These are phyloP conservation scores for Limenitis camilla DNA, from an alignment of 2,888 invertebrate species.

Conservation along the genomic window DNA sequence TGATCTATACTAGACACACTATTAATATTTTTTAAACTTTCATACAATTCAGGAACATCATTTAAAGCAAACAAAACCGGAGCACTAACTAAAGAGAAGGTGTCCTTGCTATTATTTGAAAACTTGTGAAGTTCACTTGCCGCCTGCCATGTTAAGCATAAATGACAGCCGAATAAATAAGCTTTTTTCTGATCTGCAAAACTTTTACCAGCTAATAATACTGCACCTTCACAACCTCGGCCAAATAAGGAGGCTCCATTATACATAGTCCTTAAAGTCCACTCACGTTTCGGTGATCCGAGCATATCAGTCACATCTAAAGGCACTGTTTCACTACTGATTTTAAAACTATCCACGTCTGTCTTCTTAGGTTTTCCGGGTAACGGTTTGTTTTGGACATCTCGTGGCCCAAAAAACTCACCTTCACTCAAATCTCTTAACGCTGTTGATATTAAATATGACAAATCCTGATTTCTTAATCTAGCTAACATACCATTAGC, in stretches of 20 bases:
- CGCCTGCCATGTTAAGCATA: conserved; percentile 88
- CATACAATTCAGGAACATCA: conserved; percentile 79
- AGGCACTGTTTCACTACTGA: conserved; percentile 52
- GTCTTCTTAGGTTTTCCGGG: conserved; percentile 74
- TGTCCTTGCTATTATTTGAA: conserved; percentile 72
- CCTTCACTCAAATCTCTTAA: conserved; percentile 87
- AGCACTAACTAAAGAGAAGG: conserved; percentile 83
- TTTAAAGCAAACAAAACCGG: conserved; percentile 89
- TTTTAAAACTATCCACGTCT: conserved; percentile 38
- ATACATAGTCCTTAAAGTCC: conserved; percentile 82
- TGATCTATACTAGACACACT: conserved; percentile 77
- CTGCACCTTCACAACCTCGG: conserved; percentile 86
- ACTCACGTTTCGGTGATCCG: conserved; percentile 78
- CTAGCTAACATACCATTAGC: conserved; percentile 87
- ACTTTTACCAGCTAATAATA: conserved; percentile 81
- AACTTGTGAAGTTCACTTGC: conserved; percentile 53
- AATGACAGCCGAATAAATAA: conserved; percentile 85
- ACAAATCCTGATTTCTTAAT: conserved; percentile 80
- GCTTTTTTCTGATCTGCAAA: conserved; percentile 80
- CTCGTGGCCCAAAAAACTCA: conserved; percentile 84
- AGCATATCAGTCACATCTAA: conserved; percentile 50
- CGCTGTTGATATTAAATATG: conserved; percentile 86
- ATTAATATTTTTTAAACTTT: conserved; percentile 67
- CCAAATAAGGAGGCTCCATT: conserved; percentile 80
- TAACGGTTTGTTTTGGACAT: conserved; percentile 82